These are phyloP conservation scores for Neolamprologus variostigma DNA, from an alignment of 2,113 vertebrate genomes.

Conservation along the genomic window DNA sequence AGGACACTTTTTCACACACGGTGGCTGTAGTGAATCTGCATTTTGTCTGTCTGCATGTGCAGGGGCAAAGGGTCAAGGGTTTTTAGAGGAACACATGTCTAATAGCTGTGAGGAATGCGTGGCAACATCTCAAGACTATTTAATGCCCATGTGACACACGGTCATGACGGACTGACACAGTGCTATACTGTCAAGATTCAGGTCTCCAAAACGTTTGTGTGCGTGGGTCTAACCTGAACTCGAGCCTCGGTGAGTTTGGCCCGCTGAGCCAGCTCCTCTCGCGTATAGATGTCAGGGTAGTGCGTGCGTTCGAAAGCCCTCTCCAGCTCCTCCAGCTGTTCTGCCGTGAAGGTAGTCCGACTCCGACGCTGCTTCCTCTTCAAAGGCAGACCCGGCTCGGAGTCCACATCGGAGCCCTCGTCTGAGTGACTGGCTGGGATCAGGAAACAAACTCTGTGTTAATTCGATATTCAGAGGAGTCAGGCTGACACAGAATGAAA, in stretches of 20 bases:
- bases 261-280: constrained; percentile 96
- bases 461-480: background rate
- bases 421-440: constrained; percentile 86
- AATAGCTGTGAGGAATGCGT: constrained; percentile 36
- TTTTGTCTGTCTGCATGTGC: background rate
- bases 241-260: constrained; percentile 96
- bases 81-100: background rate
- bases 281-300: constrained; percentile 96
- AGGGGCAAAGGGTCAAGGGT: background rate
- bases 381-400: constrained; percentile 91
- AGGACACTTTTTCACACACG: constrained; percentile 14
- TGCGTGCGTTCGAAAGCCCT: constrained; percentile 96
- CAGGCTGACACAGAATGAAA: background rate
- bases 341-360: constrained; percentile 93
- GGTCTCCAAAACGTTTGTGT: background rate
- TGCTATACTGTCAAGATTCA: background rate
- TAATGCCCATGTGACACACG: constrained; percentile 9
- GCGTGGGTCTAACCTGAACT: constrained; percentile 79
- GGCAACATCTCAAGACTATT: constrained; percentile 29
- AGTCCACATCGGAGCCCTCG: constrained; percentile 96
- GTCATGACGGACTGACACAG: constrained; percentile 6
- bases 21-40: constrained; percentile 5
- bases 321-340: constrained; percentile 96
- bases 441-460: constrained; percentile 11
- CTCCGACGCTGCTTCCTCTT: constrained; percentile 97